Conservation (phyloP, 2,888 invertebrate species). For the Trilocha varians region DNA sequence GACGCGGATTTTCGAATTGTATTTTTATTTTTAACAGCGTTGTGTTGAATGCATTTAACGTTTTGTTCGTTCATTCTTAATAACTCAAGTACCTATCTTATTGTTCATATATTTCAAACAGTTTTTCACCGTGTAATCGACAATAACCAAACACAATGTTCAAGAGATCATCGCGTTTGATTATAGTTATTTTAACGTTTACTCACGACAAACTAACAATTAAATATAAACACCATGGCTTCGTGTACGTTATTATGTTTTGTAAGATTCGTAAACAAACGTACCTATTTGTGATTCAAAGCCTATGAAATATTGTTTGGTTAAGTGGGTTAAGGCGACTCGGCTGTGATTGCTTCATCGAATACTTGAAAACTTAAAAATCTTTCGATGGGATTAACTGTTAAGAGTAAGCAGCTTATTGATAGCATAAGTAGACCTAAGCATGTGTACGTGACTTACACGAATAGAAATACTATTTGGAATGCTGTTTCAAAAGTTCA, state of each 20-base stretch:
- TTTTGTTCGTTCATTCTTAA: no score
- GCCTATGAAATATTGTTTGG: neutral
- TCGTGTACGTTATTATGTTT: conserved; percentile 1
- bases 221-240: conserved; percentile 4
- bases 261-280: neutral
- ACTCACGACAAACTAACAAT: neutral
- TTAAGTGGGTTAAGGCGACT: conserved; percentile 2
- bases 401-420: neutral
- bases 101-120: conserved; percentile 9
- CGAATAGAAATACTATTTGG: no score
- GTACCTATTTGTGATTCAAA: conserved; percentile 2
- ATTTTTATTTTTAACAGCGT: no score
- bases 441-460: no score
- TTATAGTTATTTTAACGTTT: conserved; percentile 13
- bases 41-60: no score
- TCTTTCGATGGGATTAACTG: neutral
- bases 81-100: no score
- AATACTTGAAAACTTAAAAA: neutral
- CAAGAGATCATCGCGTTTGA: conserved; percentile 8
- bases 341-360: neutral
- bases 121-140: no score
- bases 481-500: no score
- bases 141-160: no score
- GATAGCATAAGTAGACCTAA: no score
- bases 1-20: no score